Evolutionary conservation across 2,888 invertebrate genomes (phyloP).

Genomic region (Heliconius cydno): DNA sequence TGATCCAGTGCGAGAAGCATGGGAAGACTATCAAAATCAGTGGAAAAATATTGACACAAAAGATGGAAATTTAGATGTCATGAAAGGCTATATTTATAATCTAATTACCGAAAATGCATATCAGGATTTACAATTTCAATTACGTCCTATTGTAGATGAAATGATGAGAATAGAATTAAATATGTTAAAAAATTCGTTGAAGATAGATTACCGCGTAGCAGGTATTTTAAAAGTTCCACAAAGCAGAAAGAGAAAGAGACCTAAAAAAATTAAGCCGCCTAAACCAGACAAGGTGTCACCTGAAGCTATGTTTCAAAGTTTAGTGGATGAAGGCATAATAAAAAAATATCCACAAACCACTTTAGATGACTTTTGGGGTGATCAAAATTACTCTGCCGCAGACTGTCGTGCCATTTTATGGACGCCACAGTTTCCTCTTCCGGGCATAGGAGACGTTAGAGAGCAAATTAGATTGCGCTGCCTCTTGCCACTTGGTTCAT

Average conservation of each 20-base stretch:
- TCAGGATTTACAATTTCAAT: conserved; percentile 85
- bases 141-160: conserved; percentile 88
- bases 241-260: conserved; percentile 69
- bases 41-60: conserved; percentile 71
- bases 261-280: conserved; percentile 74
- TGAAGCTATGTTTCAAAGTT: conserved; percentile 87
- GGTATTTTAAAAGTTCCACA: conserved; percentile 56
- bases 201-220: conserved; percentile 61
- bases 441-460: conserved; percentile 84
- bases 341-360: conserved; percentile 83
- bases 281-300: conserved; percentile 85
- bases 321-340: conserved; percentile 88
- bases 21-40: conserved; percentile 65
- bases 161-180: conserved; percentile 84
- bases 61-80: conserved; percentile 81
- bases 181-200: conserved; percentile 80
- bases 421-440: conserved; percentile 76
- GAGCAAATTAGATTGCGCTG: conserved; percentile 85
- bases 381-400: conserved; percentile 85
- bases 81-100: conserved; percentile 85
- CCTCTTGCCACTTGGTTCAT: conserved; percentile 82
- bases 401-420: conserved; percentile 74
- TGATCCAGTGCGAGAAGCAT: conserved; percentile 57
- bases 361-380: conserved; percentile 87
- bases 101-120: conserved; percentile 86